These are phyloP conservation scores for Poliocrania exsul DNA, from an alignment of 2,797 vertebrate species.

Conservation along the genomic window DNA sequence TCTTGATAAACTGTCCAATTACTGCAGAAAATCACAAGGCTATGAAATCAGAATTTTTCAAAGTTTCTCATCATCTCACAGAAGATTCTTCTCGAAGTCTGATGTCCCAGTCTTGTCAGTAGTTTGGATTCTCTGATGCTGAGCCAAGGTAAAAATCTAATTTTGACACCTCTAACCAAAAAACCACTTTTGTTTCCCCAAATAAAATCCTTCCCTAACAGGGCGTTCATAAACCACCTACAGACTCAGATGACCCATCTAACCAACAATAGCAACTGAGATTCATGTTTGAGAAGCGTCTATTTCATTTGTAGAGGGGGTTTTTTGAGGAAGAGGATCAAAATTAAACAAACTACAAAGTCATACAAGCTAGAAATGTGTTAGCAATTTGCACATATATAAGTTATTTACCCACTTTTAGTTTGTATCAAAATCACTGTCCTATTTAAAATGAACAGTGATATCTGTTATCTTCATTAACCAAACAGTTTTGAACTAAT, in stretches of 20 bases:
- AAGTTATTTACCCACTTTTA: neutral
- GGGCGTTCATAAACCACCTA: neutral
- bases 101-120: fast-evolving
- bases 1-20: neutral
- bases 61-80: neutral
- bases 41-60: neutral
- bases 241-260: neutral
- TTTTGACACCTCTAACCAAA: neutral
- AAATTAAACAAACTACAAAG: neutral
- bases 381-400: neutral
- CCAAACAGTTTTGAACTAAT: neutral
- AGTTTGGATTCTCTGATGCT: neutral
- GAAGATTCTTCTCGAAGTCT: neutral
- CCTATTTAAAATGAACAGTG: neutral
- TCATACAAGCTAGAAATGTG: neutral
- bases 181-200: fast-evolving
- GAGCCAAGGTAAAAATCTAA: neutral
- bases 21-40: neutral
- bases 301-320: neutral
- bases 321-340: neutral
- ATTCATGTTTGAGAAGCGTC: neutral
- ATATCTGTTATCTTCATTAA: neutral
- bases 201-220: neutral
- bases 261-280: neutral
- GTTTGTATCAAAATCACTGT: neutral